Percentiles rank a stretch among this genome's conserved stretches.
Conservation (phyloP, 2,113 vertebrate species). For the Daphoenositta chrysoptera region DNA sequence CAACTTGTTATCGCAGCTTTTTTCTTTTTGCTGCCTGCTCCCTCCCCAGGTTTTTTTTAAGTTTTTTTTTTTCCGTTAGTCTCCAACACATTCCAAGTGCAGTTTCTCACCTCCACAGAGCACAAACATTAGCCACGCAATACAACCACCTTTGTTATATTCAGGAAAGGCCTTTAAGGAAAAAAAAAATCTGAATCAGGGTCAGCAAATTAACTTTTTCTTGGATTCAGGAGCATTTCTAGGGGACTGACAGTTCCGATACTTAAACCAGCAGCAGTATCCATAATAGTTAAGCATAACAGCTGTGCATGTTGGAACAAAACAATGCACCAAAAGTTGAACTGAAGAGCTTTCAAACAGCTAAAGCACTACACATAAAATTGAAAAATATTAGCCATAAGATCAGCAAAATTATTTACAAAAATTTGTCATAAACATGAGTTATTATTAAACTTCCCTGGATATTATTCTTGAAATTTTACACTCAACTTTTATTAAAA, state of each 20-base stretch:
- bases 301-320: background rate
- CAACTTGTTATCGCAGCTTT: background rate
- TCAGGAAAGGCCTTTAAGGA: background rate
- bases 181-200: background rate
- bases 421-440: background rate
- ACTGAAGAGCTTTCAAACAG: background rate
- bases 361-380: background rate
- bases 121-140: background rate
- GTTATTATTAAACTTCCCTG: background rate
- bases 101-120: background rate
- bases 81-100: background rate
- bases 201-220: background rate
- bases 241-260: background rate
- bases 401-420: background rate
- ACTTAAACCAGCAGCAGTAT: background rate
- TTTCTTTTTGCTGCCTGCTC: background rate
- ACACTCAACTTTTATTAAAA: background rate
- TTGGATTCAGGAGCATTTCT: background rate
- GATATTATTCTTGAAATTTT: background rate
- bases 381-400: background rate
- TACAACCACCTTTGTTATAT: background rate
- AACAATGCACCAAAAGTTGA: background rate
- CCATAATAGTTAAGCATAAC: background rate
- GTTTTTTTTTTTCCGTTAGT: background rate
- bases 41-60: fast-evolving